Percentiles rank a stretch among this genome's conserved stretches.
These are phyloP conservation scores for Tragelaphus scriptus DNA, from an alignment of 2,113 vertebrate genomes.

Conservation along the genomic window DNA sequence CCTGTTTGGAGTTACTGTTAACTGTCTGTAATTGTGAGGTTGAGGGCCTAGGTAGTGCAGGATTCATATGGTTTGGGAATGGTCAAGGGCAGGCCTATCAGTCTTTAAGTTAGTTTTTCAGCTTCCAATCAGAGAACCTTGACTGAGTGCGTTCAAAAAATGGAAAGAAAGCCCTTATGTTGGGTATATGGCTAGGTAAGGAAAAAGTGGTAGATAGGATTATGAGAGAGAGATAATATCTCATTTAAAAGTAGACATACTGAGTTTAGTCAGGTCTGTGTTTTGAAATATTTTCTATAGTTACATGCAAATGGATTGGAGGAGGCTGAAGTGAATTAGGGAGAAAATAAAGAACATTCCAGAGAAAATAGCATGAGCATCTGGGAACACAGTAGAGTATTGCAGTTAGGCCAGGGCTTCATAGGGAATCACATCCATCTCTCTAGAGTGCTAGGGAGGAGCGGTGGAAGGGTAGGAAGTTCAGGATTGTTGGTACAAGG, in stretches of 20 bases:
- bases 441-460: neutral
- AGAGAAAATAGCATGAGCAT: neutral
- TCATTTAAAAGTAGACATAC: neutral
- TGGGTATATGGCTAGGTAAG: neutral
- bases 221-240: neutral
- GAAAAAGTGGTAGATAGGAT: neutral
- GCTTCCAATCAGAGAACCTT: neutral
- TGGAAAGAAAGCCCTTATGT: neutral
- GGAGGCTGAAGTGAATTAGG: neutral
- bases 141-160: neutral
- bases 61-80: neutral
- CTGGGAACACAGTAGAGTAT: neutral
- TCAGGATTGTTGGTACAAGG: neutral
- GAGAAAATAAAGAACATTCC: neutral
- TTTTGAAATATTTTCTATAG: slow-evolving; percentile 1
- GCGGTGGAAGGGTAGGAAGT: neutral
- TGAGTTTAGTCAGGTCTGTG: neutral
- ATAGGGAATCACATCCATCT: neutral
- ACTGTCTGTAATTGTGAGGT: neutral
- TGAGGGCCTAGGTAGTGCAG: neutral
- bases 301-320: neutral
- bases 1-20: neutral
- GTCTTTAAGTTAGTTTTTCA: slow-evolving; percentile 1
- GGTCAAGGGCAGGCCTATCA: neutral
- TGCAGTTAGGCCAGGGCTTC: neutral